These are phyloP conservation scores for Stegodyphus dumicola DNA, from an alignment of 1,140 invertebrate species.

Conservation along the genomic window DNA sequence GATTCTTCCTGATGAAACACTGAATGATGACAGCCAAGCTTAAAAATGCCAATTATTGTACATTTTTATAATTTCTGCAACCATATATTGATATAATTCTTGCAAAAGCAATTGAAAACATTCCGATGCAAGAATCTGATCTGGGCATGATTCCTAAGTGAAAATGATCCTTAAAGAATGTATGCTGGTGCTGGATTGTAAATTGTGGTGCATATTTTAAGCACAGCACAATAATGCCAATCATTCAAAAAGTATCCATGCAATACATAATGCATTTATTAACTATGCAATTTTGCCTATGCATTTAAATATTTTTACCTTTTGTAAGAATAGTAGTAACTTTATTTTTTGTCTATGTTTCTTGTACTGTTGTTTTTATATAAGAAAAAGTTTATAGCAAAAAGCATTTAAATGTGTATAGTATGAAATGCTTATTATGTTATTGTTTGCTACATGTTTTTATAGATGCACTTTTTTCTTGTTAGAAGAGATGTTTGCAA, in stretches of 20 bases:
- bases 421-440: slow-evolving; percentile 52
- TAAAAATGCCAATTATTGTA: slow-evolving; percentile 28
- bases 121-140: not conserved
- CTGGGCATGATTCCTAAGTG: not conserved
- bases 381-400: slow-evolving; percentile 54
- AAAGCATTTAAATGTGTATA: slow-evolving; percentile 40
- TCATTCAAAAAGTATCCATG: slow-evolving; percentile 17
- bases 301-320: slow-evolving; percentile 6
- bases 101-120: not conserved
- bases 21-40: slow-evolving; percentile 63
- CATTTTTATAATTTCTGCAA: not conserved
- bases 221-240: not conserved
- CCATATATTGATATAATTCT: not conserved
- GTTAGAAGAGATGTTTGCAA: slow-evolving; percentile 33
- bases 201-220: not conserved
- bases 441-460: slow-evolving; percentile 56
- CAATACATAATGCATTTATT: slow-evolving; percentile 16
- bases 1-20: slow-evolving; percentile 61
- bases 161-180: not conserved
- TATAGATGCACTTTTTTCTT: slow-evolving; percentile 48
- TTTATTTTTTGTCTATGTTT: slow-evolving; percentile 56
- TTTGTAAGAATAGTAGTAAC: slow-evolving; percentile 22
- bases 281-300: slow-evolving; percentile 33
- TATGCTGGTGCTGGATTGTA: slow-evolving; percentile 35
- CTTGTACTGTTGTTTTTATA: slow-evolving; percentile 59